Conservation (phyloP, 2,888 invertebrate genomes). For the Anagyrus pseudococci region DNA sequence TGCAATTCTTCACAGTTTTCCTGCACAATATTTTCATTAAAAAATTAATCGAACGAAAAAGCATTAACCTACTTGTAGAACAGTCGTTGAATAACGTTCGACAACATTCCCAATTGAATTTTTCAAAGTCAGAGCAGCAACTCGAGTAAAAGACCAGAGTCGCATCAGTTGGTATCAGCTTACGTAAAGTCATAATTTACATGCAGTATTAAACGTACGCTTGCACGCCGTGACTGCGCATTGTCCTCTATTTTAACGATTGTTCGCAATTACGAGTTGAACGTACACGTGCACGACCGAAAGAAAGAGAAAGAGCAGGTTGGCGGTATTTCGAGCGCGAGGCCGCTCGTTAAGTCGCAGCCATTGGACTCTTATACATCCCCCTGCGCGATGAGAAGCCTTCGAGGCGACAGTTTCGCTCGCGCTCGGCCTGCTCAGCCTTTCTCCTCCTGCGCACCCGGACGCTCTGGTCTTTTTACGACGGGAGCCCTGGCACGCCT, state of each 20-base stretch:
- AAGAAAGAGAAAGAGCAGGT: no score
- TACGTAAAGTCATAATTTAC: conserved; percentile 34
- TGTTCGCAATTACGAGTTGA: conserved; percentile 33
- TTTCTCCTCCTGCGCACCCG: no score
- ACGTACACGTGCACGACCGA: background rate
- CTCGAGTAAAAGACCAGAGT: no score
- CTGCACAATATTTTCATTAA: no score
- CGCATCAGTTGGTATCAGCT: conserved; percentile 4
- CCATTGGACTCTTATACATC: background rate
- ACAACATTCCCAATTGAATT: no score
- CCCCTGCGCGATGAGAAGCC: background rate
- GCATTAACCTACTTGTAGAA: no score
- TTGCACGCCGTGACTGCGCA: conserved; percentile 17
- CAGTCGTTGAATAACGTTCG: no score
- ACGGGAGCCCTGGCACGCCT: no score
- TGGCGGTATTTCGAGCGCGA: conserved; percentile 24
- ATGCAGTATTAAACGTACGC: conserved; percentile 26
- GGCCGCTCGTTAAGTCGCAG: conserved; percentile 1
- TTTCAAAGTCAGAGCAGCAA: no score
- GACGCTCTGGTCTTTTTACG: no score
- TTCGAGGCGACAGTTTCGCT: background rate
- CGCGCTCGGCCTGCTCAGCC: background rate
- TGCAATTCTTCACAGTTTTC: no score
- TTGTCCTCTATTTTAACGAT: conserved; percentile 37
- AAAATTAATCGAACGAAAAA: no score